Percentiles rank a stretch among this genome's conserved stretches.
Evolutionary conservation across 1,140 invertebrate species (phyloP).

Genomic region (Anadara kagoshimensis): DNA sequence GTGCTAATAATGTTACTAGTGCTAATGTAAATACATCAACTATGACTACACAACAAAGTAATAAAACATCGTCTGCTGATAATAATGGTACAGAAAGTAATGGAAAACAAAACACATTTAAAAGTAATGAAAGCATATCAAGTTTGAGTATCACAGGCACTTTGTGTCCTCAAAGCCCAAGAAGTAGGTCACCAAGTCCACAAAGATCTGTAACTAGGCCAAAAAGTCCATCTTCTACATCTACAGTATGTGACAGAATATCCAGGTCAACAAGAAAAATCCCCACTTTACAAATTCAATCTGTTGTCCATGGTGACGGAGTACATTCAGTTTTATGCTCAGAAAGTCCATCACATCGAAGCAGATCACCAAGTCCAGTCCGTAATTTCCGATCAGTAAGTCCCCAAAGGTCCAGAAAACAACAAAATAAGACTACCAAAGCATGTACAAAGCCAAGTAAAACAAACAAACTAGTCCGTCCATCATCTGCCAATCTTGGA

Average conservation of each 20-base stretch:
- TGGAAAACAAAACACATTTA: neutral
- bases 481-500: slow-evolving; percentile 32
- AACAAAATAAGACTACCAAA: neutral
- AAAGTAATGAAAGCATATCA: slow-evolving; percentile 5
- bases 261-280: neutral
- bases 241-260: no score
- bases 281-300: slow-evolving; percentile 19
- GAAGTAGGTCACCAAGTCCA: no score
- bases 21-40: no score
- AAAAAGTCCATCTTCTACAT: no score
- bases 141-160: no score
- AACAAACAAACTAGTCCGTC: slow-evolving; percentile 27
- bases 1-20: no score
- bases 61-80: no score
- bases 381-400: slow-evolving; percentile 7
- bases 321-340: slow-evolving; percentile 26
- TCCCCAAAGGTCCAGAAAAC: slow-evolving; percentile 3
- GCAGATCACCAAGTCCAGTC: slow-evolving; percentile 31
- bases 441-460: slow-evolving; percentile 9
- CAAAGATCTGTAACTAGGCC: no score
- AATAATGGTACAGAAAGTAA: neutral
- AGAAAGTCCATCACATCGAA: slow-evolving; percentile 29
- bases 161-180: no score
- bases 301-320: slow-evolving; percentile 26
- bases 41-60: no score